Evolutionary conservation across 2,113 vertebrate genomes (phyloP).

Genomic region (Egretta garzetta): DNA sequence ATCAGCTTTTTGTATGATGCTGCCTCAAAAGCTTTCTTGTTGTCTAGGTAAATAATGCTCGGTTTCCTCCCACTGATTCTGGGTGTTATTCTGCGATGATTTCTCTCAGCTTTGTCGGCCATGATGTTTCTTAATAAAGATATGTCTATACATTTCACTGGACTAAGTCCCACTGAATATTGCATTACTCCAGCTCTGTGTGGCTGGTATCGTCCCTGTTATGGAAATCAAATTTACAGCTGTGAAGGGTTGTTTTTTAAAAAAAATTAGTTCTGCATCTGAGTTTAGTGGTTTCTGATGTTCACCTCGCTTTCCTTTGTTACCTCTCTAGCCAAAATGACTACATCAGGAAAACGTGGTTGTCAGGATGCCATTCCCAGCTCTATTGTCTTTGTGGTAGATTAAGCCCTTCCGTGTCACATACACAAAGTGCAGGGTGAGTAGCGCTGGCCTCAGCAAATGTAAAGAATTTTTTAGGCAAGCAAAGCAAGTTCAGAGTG

Average conservation of each 20-base stretch:
- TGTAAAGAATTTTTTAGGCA: background rate
- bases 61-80: background rate
- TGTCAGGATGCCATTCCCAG: background rate
- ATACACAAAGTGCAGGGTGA: background rate
- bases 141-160: background rate
- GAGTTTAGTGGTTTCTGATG: background rate
- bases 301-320: background rate
- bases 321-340: background rate
- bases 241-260: background rate
- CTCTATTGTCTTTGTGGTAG: background rate
- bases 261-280: background rate
- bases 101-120: background rate
- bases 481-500: background rate
- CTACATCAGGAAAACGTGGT: background rate
- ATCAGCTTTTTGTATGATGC: background rate
- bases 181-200: background rate
- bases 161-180: background rate
- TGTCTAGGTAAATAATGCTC: background rate
- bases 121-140: background rate
- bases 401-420: background rate
- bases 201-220: background rate
- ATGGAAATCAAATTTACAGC: background rate
- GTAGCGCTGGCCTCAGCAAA: background rate
- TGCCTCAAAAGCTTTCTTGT: constrained; percentile 5
- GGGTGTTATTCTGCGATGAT: background rate